A percentile compares a stretch with the other conserved stretches of the same genome.
These are phyloP conservation scores for Characodon lateralis DNA, from an alignment of 2,797 vertebrate species.

Conservation along the genomic window DNA sequence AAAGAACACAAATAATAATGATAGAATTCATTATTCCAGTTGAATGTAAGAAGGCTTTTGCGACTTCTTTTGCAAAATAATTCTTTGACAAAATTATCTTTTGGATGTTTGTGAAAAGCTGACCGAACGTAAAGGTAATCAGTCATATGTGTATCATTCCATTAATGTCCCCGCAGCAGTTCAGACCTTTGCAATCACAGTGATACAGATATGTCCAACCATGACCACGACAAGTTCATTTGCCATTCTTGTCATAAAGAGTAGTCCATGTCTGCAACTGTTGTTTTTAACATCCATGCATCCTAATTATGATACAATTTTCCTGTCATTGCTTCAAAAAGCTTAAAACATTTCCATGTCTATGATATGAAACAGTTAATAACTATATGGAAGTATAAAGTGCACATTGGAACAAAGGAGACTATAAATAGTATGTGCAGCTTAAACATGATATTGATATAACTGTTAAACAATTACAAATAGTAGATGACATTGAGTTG, in stretches of 20 bases:
- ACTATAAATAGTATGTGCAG: slow-evolving; percentile 20
- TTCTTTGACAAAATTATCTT: not conserved
- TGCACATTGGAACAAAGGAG: slow-evolving; percentile 2
- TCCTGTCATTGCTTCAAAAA: not conserved
- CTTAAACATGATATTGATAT: slow-evolving; percentile 22
- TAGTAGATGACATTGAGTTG: slow-evolving; percentile 34
- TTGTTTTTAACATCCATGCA: not conserved
- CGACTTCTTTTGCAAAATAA: not conserved
- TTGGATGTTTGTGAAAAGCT: not conserved
- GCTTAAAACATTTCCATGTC: not conserved
- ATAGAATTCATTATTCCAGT: not conserved
- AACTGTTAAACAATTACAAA: slow-evolving; percentile 20
- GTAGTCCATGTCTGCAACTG: not conserved
- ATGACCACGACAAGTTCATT: not conserved
- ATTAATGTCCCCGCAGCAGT: no score
- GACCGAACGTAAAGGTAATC: not conserved
- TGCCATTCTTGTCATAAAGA: not conserved
- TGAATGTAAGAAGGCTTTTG: not conserved
- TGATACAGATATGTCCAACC: not conserved
- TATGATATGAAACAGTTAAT: not conserved
- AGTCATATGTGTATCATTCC: not conserved
- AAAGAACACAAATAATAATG: not conserved
- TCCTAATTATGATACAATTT: not conserved
- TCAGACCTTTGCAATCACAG: not conserved
- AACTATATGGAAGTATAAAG: not conserved